These are phyloP conservation scores for Leptinotarsa tumamoca DNA, from an alignment of 2,888 invertebrate genomes.

Conservation along the genomic window DNA sequence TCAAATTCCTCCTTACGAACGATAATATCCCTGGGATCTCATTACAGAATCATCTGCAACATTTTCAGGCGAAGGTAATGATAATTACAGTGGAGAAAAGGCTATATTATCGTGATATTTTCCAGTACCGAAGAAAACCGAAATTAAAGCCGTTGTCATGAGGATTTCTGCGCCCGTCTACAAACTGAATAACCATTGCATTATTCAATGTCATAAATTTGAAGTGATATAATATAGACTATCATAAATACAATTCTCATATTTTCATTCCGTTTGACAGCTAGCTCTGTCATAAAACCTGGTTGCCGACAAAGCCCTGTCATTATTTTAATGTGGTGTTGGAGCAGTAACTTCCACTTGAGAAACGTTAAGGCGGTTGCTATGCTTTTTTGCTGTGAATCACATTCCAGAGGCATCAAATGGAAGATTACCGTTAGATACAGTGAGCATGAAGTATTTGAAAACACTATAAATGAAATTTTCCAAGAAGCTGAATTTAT, in stretches of 20 bases:
- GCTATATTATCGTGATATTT: neutral
- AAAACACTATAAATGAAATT: no score
- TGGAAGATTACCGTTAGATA: no score
- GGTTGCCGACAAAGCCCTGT: slow-evolving; percentile 13
- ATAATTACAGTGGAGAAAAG: slow-evolving; percentile 4
- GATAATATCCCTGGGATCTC: neutral
- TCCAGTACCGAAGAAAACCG: neutral
- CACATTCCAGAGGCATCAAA: neutral
- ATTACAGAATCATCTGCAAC: neutral
- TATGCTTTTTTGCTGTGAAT: neutral
- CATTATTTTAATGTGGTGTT: slow-evolving; percentile 11
- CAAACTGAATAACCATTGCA: neutral
- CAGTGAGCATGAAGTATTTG: no score
- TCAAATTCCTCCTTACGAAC: neutral
- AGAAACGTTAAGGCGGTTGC: neutral
- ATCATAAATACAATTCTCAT: slow-evolving; percentile 3
- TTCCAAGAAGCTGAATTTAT: no score
- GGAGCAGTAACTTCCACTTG: neutral
- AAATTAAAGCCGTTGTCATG: neutral
- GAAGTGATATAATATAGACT: neutral
- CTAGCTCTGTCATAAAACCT: slow-evolving; percentile 8
- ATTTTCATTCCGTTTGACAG: slow-evolving; percentile 15
- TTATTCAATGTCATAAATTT: neutral
- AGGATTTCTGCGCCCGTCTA: neutral
- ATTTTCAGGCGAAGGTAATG: neutral